Evolutionary conservation across 2,797 vertebrate genomes (phyloP).

Genomic region (Tolypeutes matacus): DNA sequence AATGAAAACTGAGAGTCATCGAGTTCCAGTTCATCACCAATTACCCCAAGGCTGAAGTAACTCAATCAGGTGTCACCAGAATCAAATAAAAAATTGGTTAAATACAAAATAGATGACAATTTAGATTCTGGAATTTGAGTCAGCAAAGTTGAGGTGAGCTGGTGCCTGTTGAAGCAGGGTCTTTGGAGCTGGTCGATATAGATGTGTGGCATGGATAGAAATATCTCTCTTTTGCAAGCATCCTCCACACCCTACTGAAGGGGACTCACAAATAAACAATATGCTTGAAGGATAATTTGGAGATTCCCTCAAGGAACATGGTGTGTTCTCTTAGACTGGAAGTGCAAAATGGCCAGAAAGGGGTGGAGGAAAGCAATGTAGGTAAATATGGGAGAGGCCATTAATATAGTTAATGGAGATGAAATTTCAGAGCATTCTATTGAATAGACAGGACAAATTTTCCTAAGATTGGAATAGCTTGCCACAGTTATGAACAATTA

Average conservation of each 20-base stretch:
- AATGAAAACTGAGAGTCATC: not conserved
- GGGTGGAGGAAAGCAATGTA: not conserved
- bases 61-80: constrained; percentile 20
- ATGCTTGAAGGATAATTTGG: not conserved
- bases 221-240: not conserved
- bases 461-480: not conserved
- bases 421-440: not conserved
- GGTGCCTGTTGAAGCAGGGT: no score
- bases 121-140: not conserved
- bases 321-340: not conserved
- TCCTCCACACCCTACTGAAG: not conserved
- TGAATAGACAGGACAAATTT: not conserved
- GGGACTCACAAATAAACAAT: not conserved
- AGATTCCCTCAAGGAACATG: not conserved
- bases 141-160: not conserved
- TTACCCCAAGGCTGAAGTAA: not conserved
- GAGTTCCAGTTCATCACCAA: not conserved
- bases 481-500: not conserved
- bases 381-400: not conserved
- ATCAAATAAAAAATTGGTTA: constrained; percentile 5
- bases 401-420: not conserved
- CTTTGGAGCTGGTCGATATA: not conserved
- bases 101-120: constrained; percentile 6
- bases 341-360: not conserved
- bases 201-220: not conserved